A percentile compares a stretch with the other conserved stretches of the same genome.
phyloP scores from a whole-genome alignment of 2,888 invertebrate genomes.

The Ormia ochracea region DNA sequence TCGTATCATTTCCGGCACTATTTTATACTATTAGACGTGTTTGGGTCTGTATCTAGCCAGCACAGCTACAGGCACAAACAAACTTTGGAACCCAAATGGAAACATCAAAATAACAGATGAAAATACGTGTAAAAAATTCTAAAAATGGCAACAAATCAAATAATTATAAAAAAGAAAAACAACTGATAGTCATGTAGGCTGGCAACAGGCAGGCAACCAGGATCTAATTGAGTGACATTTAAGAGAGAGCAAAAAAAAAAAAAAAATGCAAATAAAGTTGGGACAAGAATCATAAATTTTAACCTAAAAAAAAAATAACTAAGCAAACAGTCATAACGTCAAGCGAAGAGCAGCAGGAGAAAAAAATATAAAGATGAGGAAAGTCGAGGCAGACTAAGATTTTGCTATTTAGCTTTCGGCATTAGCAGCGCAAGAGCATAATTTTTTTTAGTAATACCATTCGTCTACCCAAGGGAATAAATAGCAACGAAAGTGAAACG shows the following conservation, averaged over 20 bases:
- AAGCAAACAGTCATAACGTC: slow-evolving; percentile 33
- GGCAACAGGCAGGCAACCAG: neutral
- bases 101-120: slow-evolving; percentile 28
- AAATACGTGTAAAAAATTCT: neutral
- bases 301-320: slow-evolving; percentile 19
- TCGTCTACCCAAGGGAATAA: too few species aligned
- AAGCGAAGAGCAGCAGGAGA: neutral
- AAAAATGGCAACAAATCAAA: slow-evolving; percentile 50
- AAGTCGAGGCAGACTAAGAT: slow-evolving; percentile 18
- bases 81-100: slow-evolving; percentile 21
- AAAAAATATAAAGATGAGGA: neutral
- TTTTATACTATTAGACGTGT: slow-evolving; percentile 57
- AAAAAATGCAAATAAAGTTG: slow-evolving; percentile 1
- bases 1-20: slow-evolving; percentile 49
- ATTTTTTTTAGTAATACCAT: too few species aligned
- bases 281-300: neutral
- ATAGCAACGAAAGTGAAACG: too few species aligned
- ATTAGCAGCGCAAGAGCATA: neutral
- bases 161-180: slow-evolving; percentile 48
- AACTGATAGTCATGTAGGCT: slow-evolving; percentile 4
- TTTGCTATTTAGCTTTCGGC: slow-evolving; percentile 1
- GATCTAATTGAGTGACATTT: slow-evolving; percentile 14
- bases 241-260: neutral
- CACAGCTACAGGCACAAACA: neutral
- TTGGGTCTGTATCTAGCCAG: slow-evolving; percentile 39